phyloP scores from a whole-genome alignment of 2,113 vertebrate species.

The Anguilla rostrata region DNA sequence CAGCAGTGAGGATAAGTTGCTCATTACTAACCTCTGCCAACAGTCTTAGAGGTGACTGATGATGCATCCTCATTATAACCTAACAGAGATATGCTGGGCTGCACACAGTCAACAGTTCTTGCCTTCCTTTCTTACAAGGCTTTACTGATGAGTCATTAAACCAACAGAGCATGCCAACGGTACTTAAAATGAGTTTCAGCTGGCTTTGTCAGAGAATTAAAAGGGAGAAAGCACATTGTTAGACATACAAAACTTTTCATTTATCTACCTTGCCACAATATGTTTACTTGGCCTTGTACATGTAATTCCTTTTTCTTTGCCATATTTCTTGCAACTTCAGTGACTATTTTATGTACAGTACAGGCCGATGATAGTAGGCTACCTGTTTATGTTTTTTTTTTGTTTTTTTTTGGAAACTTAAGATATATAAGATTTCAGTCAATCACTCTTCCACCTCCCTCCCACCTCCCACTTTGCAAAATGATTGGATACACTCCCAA shows the following conservation, averaged over 20 bases:
- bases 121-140: not conserved
- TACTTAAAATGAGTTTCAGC: not conserved
- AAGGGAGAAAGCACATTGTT: not conserved
- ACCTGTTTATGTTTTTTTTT: no score
- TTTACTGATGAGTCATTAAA: constrained; percentile 3
- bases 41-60: not conserved
- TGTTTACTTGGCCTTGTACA: no score
- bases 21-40: not conserved
- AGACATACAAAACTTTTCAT: not conserved
- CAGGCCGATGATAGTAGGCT: no score
- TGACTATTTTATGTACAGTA: no score
- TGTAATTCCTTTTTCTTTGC: no score
- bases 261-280: not conserved
- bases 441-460: no score
- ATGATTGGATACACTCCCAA: no score
- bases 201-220: not conserved
- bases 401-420: no score
- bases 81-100: not conserved
- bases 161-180: not conserved
- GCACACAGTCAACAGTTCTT: not conserved
- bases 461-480: no score
- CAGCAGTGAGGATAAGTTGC: not conserved
- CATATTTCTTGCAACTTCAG: no score
- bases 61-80: not conserved
- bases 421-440: no score